phyloP scores from a whole-genome alignment of 2,797 vertebrate species.

The Coendou prehensilis region DNA sequence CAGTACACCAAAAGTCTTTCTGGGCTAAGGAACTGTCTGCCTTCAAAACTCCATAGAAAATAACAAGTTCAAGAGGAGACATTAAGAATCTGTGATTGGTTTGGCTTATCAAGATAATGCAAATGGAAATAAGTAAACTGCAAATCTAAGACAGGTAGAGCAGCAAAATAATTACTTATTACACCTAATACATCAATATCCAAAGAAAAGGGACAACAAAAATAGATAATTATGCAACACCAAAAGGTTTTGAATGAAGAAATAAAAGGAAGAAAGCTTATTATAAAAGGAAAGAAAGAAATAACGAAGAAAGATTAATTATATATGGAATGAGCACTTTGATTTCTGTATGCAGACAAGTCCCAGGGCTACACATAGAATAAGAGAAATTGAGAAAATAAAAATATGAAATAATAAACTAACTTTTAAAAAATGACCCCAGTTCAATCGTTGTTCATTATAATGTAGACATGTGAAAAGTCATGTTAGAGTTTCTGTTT shows the following conservation, averaged over 20 bases:
- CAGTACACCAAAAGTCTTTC: background rate
- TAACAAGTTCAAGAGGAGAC: background rate
- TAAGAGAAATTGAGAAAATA: background rate
- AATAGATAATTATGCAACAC: background rate
- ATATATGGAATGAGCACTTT: background rate
- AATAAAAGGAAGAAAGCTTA: conserved; percentile 4
- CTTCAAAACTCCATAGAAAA: background rate
- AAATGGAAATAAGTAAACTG: conserved; percentile 10
- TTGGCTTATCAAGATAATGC: background rate
- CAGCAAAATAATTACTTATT: background rate
- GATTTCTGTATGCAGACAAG: conserved; percentile 1
- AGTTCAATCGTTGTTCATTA: conserved; percentile 8
- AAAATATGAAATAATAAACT: conserved; percentile 3
- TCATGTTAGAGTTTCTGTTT: background rate
- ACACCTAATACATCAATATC: background rate
- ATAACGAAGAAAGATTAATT: background rate
- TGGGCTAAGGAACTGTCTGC: background rate
- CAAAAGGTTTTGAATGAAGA: background rate
- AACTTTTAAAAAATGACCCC: background rate
- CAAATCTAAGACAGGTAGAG: background rate
- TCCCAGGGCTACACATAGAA: background rate
- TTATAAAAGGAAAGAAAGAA: background rate
- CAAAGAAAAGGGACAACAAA: background rate
- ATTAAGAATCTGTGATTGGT: background rate
- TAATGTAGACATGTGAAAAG: background rate